Base-by-base conservation (phyloP, 2,797 vertebrate genomes). In the Lateolabrax maculatus region DNA sequence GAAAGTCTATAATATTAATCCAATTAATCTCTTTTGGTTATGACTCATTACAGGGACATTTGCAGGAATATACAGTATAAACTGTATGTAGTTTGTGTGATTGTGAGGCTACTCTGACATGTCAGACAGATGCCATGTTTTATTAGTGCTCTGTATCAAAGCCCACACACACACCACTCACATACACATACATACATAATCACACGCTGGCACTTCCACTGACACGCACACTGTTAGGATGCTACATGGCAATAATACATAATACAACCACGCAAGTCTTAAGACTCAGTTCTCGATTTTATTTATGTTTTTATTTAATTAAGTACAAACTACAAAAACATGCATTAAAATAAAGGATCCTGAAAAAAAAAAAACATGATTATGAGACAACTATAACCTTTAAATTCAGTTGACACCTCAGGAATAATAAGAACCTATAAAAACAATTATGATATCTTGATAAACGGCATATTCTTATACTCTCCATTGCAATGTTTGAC, bases 41-140 rank as follows among this genome's bases (percentile, higher is more conserved):
- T 72, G 41, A 51, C 23, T 69, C 3, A 58, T 55, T 31, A 16
- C 5, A 27, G 70, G 36, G 27, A 55, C 43, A 63, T 69, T 49
- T 48, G 39, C 34, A 65, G 58, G 53, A 39, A 60, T 57, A 36
- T 76, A 46, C 13, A 43, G 19, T 25, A 25, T 43, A 10, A 16
- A 63, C 34, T 76, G 34, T 75, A 56, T 13, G 6, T 2, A 3
- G 10, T 73, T 70, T 75, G 39, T 52, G 76, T 92, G 78, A 91
- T 85, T 71, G 69, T 71, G 39, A 79, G 49, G 49, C 84, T 87
- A 82, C 85, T 81, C 81, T 84, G 72, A 77, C 72, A 79, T 81
- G 85, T 91, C 90, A 90, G 93, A 93, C 90, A 94, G 85, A 85
- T 94, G 92, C 88, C 93, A 91, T 83, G 44, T 92, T 91, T 90